Evolutionary conservation across 2,888 invertebrate genomes (phyloP), one percentile per base, ranked within the genome.

Genomic region (Lysandra bellargus): DNA sequence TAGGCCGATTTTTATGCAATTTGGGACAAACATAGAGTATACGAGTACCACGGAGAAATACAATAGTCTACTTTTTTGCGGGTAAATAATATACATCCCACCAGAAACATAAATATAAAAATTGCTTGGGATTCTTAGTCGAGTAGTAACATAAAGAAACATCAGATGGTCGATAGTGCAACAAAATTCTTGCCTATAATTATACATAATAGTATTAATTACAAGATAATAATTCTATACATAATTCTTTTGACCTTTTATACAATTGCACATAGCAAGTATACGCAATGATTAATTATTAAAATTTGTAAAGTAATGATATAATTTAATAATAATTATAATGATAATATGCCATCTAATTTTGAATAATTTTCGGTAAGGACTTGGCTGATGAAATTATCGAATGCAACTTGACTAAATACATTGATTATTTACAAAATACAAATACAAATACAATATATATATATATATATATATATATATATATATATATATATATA

Each of bases 231-330:
- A 33, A 69, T 33, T 37, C 17, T 69, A 33, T 64, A 4, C 30
- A n/a, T 69, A 69, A 69, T 69, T 69, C 14, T 69, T 69, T 69
- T 69, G 69, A 69, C 69, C 69, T 69, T 69, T 69, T 37, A 17
- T 69, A 33, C 33, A 33, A 69, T 69, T 69, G 33, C 23, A 69
- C 7, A 64, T 14, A 69, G 14, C 69, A 69, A 69, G 33, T 37
- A 69, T 69, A 69, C 33, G 33, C 23, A 69, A 69, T 37, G 33
- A 33, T 69, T 14, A 69, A 33, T 69, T 14, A 69, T 33, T 37
- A 69, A 69, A 69, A 69, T 69, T 69, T 37, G 61, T 61, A 7
- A 23, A 7, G 69, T 69, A 69, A 69, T 69, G 37, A 69, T 69
- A 69, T 5, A 33, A 33, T 69, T 69, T 37, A 33, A 69, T 69